These are phyloP conservation scores for Oryzias celebensis DNA, from an alignment of 2,113 vertebrate species.

Conservation along the genomic window DNA sequence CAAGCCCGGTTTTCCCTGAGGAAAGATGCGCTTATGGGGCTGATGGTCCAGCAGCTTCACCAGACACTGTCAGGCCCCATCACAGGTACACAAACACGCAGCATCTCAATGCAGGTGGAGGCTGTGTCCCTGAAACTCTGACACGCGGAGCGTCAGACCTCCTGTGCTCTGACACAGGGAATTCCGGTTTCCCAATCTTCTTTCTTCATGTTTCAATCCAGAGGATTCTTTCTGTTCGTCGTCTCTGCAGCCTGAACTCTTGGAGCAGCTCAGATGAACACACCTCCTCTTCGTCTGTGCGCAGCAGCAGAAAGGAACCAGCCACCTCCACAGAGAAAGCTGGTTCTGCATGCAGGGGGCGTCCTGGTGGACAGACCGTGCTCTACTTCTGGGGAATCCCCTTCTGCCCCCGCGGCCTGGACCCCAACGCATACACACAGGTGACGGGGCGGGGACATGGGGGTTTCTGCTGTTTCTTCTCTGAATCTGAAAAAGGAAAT, in stretches of 20 bases:
- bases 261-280: background rate
- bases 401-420: slow-evolving; percentile 89
- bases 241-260: background rate
- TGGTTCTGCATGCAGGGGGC: background rate
- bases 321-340: background rate
- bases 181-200: background rate
- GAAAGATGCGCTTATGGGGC: slow-evolving; percentile 7
- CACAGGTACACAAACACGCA: slow-evolving; percentile 22
- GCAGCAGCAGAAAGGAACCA: too few species aligned
- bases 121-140: too few species aligned
- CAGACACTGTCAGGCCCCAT: background rate
- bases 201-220: background rate
- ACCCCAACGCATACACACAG: slow-evolving; percentile 89
- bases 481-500: too few species aligned
- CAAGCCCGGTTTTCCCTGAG: slow-evolving; percentile 66
- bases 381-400: slow-evolving; percentile 96
- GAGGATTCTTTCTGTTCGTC: too few species aligned
- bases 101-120: background rate
- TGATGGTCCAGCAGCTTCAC: background rate
- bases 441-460: slow-evolving; percentile 49
- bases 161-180: too few species aligned
- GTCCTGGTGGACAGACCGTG: slow-evolving; percentile 64
- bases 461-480: background rate
- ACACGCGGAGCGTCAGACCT: too few species aligned
- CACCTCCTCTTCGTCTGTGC: background rate